These are phyloP conservation scores for Drosophila orosa DNA, from an alignment of 1,140 invertebrate genomes.

Conservation along the genomic window DNA sequence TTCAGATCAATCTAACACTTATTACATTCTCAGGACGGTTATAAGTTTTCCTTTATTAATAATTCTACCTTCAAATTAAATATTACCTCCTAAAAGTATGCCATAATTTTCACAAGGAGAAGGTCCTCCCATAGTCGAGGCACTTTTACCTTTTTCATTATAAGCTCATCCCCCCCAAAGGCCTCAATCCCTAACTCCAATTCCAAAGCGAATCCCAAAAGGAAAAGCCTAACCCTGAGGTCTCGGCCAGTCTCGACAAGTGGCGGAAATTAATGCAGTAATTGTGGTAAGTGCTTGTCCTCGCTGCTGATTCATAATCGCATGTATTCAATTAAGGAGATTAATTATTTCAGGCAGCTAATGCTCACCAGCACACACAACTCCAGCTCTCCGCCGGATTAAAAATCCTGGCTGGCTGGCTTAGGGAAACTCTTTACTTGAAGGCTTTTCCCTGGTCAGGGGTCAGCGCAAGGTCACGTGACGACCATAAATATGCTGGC, in stretches of 20 bases:
- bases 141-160: background rate
- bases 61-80: background rate
- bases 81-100: background rate
- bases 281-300: constrained; percentile 77
- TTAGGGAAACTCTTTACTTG: constrained; percentile 31
- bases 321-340: constrained; percentile 57
- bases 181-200: constrained; percentile 5
- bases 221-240: constrained; percentile 22
- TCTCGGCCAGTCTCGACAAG: constrained; percentile 21
- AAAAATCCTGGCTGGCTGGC: constrained; percentile 29
- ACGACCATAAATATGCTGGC: constrained; percentile 62
- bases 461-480: constrained; percentile 68
- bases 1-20: background rate
- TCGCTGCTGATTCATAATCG: constrained; percentile 47
- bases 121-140: background rate
- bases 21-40: background rate
- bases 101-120: background rate
- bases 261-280: constrained; percentile 76
- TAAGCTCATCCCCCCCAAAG: constrained; percentile 11
- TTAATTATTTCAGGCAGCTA: constrained; percentile 44
- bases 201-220: background rate
- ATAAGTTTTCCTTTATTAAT: background rate
- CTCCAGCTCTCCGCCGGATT: constrained; percentile 13
- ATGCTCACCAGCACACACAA: constrained; percentile 6
- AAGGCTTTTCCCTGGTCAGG: constrained; percentile 20